Evolutionary conservation across 2,797 vertebrate species (phyloP), one percentile per base, ranked within the genome.

Genomic region (Cuculus canorus): DNA sequence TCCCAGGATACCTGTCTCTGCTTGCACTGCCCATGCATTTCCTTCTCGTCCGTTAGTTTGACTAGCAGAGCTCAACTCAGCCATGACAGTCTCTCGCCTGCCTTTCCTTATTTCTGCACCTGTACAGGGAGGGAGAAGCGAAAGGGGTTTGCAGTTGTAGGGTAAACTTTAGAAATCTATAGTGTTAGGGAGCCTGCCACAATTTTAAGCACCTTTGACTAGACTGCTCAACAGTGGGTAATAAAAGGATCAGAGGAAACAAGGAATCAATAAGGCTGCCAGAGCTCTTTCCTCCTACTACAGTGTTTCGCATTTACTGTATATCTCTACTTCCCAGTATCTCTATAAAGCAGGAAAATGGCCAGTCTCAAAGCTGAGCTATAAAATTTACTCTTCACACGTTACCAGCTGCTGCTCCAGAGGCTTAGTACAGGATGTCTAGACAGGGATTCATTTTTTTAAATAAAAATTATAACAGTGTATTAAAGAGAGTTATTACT

Each of bases 161-260:
- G 8, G 43, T 53, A 63, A 92, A 64, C 39, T 65, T 92, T n/a
- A 87, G 39, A 83, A 93, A 86, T 65, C 85, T 85, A 2, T n/a
- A 32, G 8, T 41, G 12, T 84, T 73, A 45, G 23, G 39, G 39
- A 79, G 18, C 19, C 32, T 84, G 45, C n/a, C 1, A 9, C 63
- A 41, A 13, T 68, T 92, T 73, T 35, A 70, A 88, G 24, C 12
- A 57, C n/a, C 59, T 95, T 86, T 78, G 30, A 61, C 41, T 71
- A 41, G 45, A 13, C n/a, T 90, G 64, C 16, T 92, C 35, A 65
- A 65, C 13, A 52, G 60, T 56, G 64, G 54, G 54, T 82, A 68
- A 77, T 37, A 85, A 84, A 94, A 86, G 41, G 71, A 92, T 80
- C 53, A 86, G 70, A 73, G 92, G 79, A 92, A 83, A 19, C 41